These are phyloP conservation scores for Schizaphis graminum DNA, from an alignment of 2,888 invertebrate species.

Conservation along the genomic window DNA sequence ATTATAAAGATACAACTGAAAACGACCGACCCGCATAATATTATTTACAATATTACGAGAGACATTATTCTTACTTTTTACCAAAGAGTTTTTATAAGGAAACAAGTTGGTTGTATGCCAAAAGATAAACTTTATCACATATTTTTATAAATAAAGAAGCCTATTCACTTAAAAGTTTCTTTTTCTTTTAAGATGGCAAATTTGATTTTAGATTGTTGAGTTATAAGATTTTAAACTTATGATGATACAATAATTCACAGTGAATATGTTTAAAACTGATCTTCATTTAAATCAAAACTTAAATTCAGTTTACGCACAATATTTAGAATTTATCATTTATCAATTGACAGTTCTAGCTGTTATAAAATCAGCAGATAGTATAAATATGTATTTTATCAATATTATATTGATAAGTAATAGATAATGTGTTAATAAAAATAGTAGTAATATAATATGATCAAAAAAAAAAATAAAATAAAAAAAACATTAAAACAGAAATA, in stretches of 20 bases:
- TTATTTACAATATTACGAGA: neutral
- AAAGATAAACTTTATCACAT: neutral
- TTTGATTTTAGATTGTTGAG: neutral
- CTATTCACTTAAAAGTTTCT: neutral
- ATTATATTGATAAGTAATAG: neutral
- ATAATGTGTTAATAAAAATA: neutral
- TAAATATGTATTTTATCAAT: neutral
- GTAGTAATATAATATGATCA: neutral
- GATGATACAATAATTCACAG: neutral
- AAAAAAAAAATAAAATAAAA: neutral
- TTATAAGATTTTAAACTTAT: neutral
- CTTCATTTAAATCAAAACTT: neutral
- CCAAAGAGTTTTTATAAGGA: neutral
- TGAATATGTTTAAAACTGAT: neutral
- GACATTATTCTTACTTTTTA: neutral
- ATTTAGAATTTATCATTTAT: neutral
- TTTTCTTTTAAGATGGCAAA: neutral
- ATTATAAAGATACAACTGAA: neutral
- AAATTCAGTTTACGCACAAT: neutral
- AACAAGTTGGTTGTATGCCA: neutral
- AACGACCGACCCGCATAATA: neutral
- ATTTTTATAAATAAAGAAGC: neutral
- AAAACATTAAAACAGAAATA: neutral
- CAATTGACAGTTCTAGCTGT: neutral
- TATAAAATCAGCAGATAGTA: neutral